Conservation (phyloP, 2,888 invertebrate genomes). For the Ischnura elegans region DNA sequence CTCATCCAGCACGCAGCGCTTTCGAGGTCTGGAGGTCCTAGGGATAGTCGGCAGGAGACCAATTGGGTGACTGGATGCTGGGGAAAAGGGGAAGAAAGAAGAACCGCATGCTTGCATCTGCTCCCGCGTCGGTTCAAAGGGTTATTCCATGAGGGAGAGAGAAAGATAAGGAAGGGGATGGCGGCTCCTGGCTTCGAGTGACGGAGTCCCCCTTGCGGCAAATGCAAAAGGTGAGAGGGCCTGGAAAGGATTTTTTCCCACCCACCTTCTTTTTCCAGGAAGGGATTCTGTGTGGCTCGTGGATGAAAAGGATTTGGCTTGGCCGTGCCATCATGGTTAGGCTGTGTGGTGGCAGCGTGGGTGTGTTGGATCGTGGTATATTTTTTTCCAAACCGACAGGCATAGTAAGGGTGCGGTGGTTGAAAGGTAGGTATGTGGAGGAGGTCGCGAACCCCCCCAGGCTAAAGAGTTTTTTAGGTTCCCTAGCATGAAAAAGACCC, state of each 20-base stretch:
- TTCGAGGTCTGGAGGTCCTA: not conserved
- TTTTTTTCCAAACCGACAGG: too few species aligned
- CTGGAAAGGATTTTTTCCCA: not conserved
- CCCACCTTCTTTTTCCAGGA: not conserved
- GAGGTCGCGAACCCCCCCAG: not conserved
- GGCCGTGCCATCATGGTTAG: not conserved
- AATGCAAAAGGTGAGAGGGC: not conserved
- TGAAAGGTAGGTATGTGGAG: not conserved
- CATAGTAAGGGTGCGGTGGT: not conserved
- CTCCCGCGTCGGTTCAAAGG: not conserved
- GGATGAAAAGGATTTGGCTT: not conserved
- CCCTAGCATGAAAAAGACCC: not conserved
- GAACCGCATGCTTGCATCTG: not conserved
- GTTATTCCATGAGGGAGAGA: not conserved
- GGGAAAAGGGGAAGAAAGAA: not conserved
- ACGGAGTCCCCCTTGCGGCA: not conserved
- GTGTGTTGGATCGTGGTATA: not conserved
- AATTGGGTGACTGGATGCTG: not conserved
- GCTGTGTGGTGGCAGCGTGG: not conserved
- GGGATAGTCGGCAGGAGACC: not conserved
- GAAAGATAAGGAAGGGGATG: not conserved
- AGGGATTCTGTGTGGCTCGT: not conserved
- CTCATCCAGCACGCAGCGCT: not conserved
- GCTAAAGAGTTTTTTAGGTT: not conserved
- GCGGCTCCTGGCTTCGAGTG: not conserved